These are phyloP conservation scores for Momotus momota DNA, from an alignment of 2,797 vertebrate species.

Conservation along the genomic window DNA sequence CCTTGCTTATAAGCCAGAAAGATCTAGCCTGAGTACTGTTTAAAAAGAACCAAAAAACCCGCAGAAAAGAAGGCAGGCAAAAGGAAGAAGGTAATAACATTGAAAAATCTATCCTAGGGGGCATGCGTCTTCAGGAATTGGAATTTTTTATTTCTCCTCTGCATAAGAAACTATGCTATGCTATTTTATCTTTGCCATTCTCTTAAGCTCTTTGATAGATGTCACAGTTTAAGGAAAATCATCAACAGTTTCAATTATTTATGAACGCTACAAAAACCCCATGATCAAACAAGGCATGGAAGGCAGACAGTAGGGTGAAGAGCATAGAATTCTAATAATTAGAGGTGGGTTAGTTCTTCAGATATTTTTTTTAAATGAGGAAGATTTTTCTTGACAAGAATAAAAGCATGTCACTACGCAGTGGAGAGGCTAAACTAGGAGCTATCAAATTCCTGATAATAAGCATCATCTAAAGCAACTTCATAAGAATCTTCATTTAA, in stretches of 20 bases:
- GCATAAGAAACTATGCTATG: background rate
- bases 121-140: background rate
- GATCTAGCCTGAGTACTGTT: background rate
- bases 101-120: background rate
- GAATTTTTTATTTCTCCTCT: background rate
- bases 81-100: background rate
- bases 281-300: background rate
- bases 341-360: background rate
- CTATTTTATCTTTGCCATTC: constrained; percentile 22
- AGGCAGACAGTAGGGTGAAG: background rate
- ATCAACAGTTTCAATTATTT: constrained; percentile 44
- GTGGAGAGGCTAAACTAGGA: background rate
- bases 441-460: background rate
- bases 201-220: constrained; percentile 6
- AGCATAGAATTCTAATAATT: background rate
- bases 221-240: background rate
- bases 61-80: background rate
- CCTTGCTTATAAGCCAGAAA: background rate
- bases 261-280: constrained; percentile 3
- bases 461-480: background rate
- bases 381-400: background rate
- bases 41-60: background rate
- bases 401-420: background rate
- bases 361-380: background rate
- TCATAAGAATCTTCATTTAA: background rate